Evolutionary conservation across 2,797 vertebrate species (phyloP).

Genomic region (Manis pentadactyla): DNA sequence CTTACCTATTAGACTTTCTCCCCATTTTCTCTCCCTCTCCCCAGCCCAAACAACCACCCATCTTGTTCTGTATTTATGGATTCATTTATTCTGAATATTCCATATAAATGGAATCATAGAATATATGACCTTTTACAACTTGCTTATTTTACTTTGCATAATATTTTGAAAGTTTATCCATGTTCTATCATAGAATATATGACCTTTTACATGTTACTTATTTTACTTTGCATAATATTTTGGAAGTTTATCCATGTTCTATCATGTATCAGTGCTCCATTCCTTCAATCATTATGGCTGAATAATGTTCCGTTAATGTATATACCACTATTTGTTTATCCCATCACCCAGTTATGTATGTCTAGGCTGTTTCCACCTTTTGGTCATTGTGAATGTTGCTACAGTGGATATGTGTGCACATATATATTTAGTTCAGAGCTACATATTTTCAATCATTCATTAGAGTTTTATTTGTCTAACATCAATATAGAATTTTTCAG

Average conservation of each 20-base stretch:
- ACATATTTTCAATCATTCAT: background rate
- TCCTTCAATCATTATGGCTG: background rate
- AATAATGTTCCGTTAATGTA: background rate
- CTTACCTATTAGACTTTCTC: background rate
- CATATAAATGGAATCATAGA: background rate
- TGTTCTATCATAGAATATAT: fast-evolving
- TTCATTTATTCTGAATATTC: background rate
- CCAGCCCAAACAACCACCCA: background rate
- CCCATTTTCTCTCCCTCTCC: background rate
- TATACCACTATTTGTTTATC: background rate
- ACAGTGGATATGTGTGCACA: background rate
- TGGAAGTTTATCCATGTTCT: background rate
- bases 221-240: background rate
- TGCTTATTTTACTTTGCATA: background rate
- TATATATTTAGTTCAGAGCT: background rate
- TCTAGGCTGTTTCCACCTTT: background rate
- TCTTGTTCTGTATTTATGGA: no score
- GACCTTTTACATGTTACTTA: background rate
- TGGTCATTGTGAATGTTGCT: background rate
- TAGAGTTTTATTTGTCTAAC: background rate
- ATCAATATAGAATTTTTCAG: background rate
- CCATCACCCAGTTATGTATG: background rate
- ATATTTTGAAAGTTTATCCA: background rate
- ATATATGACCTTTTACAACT: background rate
- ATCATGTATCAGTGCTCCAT: background rate